Evolutionary conservation across 2,797 vertebrate species (phyloP).

Genomic region (Buceros bicornis): DNA sequence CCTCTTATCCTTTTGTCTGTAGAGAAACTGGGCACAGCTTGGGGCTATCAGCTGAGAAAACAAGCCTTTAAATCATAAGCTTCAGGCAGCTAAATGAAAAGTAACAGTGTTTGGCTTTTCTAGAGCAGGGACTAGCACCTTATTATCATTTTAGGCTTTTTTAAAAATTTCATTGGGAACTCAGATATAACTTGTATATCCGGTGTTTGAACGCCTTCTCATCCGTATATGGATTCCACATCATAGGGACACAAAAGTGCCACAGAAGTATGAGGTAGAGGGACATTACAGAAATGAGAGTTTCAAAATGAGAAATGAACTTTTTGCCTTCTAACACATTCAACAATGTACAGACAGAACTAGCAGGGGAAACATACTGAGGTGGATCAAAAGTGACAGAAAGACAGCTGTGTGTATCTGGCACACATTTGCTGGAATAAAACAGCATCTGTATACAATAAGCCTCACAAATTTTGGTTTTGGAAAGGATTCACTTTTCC

Average conservation of each 20-base stretch:
- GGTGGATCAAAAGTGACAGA: conserved; percentile 69
- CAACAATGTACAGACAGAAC: not conserved
- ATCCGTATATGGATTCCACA: not conserved
- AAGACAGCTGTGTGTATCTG: conserved; percentile 54
- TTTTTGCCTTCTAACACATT: conserved; percentile 32
- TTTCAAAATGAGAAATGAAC: not conserved
- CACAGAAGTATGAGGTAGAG: not conserved
- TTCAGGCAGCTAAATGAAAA: conserved; percentile 17
- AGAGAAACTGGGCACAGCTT: conserved; percentile 25
- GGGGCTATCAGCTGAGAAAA: conserved; percentile 44
- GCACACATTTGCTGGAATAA: conserved; percentile 37
- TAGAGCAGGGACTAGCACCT: not conserved
- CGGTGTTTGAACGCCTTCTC: not conserved
- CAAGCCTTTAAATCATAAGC: conserved; percentile 37
- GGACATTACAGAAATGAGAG: not conserved
- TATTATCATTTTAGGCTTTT: not conserved
- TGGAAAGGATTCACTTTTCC: conserved; percentile 15
- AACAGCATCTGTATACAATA: conserved; percentile 38
- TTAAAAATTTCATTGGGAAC: not conserved
- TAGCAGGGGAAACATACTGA: conserved; percentile 17
- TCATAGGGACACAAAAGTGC: not conserved
- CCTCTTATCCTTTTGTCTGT: conserved; percentile 53
- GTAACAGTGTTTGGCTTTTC: not conserved
- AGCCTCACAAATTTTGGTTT: conserved; percentile 5
- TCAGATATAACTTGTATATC: not conserved